Evolutionary conservation across 2,888 invertebrate species (phyloP), one percentile per base, ranked within the genome.

Genomic region (Drosophila nr. medialis): DNA sequence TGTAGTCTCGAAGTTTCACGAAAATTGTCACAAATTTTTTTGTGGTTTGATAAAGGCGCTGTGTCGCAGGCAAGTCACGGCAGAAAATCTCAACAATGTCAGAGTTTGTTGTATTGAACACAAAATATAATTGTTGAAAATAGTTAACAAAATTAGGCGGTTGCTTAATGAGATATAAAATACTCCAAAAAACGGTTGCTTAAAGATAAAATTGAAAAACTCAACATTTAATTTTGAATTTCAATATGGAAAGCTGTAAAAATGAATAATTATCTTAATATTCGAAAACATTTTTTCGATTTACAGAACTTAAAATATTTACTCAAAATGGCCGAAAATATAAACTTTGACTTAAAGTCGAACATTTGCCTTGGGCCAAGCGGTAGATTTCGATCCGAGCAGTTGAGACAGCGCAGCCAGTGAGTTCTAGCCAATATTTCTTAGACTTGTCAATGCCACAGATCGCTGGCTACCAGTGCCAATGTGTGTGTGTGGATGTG

Each of bases 381-480:
- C 5, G 21, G 8, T 3, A 42, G 56, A 32, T 40, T 56, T 21
- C 30, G 30, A 42, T 40, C 42, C 21, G 55, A 56, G 30, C n/a
- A 21, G 55, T 21, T 40, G 27, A 54, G 36, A 4, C 13, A 36
- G 36, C n/a, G 27, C 54, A 38, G 27, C 11, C 54, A 54, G 36
- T 36, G 55, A 55, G 56, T 30, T n/a, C 40, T 15, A n/a, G 27
- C 27, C 29, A 56, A 56, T 56, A 56, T n/a, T 29, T 54, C 34
- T 51, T 50, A 21, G 64, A 45, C 58, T 54, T 69, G 64, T 74
- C 64, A 69, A 69, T 74, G 64, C 73, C 74, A 69, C 68, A 72
- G 64, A 75, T 74, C 74, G 73, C 64, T 69, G 73, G 65, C 73
- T 68, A 70, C 80, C 72, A 80, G 80, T 82, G 73, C 64, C 75